These are phyloP conservation scores for Lithophane ornitopus DNA, from an alignment of 2,888 invertebrate genomes.

Conservation along the genomic window DNA sequence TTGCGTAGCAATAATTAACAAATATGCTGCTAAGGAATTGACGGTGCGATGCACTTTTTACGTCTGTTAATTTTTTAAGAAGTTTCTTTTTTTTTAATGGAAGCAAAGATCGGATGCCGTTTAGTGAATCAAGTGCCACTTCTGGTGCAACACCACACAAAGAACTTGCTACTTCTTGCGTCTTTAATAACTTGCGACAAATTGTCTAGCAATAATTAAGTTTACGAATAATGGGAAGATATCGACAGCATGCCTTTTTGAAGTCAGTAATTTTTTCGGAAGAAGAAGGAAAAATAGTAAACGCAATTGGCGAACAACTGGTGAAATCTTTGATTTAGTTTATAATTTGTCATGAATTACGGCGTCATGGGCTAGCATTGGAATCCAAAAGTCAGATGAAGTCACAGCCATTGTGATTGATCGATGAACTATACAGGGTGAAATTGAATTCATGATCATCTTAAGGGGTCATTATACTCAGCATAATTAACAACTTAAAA, in stretches of 20 bases:
- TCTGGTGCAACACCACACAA: conserved; percentile 77
- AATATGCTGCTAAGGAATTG: conserved; percentile 48
- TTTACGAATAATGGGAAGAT: conserved; percentile 61
- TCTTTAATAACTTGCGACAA: conserved; percentile 86
- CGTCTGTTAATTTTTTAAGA: not conserved
- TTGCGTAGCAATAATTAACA: conserved; percentile 69
- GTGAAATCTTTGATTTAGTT: too few species aligned
- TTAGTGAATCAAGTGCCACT: not conserved
- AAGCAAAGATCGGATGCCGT: not conserved
- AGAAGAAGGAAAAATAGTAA: too few species aligned
- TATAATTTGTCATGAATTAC: too few species aligned
- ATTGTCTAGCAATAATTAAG: conserved; percentile 77
- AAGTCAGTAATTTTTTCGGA: not conserved
- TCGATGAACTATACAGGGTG: too few species aligned
- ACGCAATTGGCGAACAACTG: too few species aligned
- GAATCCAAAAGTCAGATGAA: too few species aligned
- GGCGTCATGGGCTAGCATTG: too few species aligned
- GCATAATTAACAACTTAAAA: too few species aligned
- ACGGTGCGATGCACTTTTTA: not conserved
- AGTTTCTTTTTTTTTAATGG: not conserved
- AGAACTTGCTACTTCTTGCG: conserved; percentile 85
- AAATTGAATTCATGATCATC: too few species aligned
- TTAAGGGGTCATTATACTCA: too few species aligned
- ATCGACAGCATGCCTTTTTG: not conserved
- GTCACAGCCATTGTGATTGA: too few species aligned